phyloP scores from a whole-genome alignment of 2,888 invertebrate species.

The Stegophylla sp. region DNA sequence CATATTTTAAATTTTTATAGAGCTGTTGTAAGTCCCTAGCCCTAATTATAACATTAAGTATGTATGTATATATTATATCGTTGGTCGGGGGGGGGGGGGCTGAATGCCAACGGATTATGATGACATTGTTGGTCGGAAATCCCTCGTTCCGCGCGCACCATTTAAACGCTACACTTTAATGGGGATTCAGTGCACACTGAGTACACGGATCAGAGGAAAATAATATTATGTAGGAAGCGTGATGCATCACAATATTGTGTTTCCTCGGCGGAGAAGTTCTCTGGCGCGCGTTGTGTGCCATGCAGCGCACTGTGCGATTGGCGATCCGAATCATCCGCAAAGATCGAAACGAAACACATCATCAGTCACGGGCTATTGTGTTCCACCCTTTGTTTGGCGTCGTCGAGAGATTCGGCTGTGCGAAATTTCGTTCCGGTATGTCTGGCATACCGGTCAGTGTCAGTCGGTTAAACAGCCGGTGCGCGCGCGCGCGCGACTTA shows the following conservation, averaged over 20 bases:
- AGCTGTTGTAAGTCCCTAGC: too few relatives aligned
- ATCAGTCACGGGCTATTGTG: constrained; percentile 48
- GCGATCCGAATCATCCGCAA: constrained; percentile 34
- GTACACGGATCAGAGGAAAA: too few relatives aligned
- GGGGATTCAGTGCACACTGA: too few relatives aligned
- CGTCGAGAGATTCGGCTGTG: constrained; percentile 36
- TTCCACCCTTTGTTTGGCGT: constrained; percentile 39
- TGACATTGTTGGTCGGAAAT: too few relatives aligned
- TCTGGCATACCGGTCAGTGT: constrained; percentile 35
- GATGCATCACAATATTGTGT: not conserved
- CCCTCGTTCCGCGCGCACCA: too few relatives aligned
- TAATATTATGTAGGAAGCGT: not conserved
- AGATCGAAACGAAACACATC: constrained; percentile 46
- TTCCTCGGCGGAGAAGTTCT: constrained; percentile 15
- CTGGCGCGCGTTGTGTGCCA: constrained; percentile 5
- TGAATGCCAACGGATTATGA: too few relatives aligned
- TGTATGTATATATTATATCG: too few relatives aligned
- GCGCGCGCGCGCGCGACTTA: not conserved
- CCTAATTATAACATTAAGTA: too few relatives aligned
- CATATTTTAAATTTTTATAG: too few relatives aligned
- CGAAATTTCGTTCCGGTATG: constrained; percentile 41
- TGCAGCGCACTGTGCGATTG: constrained; percentile 18
- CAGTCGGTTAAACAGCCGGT: constrained; percentile 29
- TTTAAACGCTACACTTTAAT: too few relatives aligned
- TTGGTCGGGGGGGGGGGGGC: too few relatives aligned